Conservation (phyloP, 2,113 vertebrate genomes). For the Arothron firmamentum region DNA sequence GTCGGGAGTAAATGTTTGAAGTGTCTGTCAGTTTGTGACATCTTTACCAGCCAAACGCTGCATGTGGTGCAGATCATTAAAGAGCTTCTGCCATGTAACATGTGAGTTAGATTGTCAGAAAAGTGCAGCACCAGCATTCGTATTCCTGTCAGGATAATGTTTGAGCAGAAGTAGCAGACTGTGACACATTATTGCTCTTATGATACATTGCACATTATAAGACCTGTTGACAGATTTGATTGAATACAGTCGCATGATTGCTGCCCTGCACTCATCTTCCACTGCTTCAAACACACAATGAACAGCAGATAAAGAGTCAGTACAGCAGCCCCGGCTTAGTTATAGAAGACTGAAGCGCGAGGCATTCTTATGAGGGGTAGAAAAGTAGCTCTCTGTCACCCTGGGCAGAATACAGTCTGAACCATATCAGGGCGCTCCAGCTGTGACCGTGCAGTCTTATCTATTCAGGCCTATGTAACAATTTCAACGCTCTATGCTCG, state of each 20-base stretch:
- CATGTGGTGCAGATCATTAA: background rate
- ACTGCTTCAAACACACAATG: slow-evolving; percentile 21
- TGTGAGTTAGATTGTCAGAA: slow-evolving; percentile 1
- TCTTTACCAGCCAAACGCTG: background rate
- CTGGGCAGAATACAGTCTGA: slow-evolving; percentile 56
- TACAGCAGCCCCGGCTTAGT: slow-evolving; percentile 49
- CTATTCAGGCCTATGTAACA: slow-evolving; percentile 56
- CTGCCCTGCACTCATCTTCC: slow-evolving; percentile 12
- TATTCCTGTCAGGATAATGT: slow-evolving; percentile 4
- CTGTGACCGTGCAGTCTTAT: slow-evolving; percentile 62
- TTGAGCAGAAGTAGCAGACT: slow-evolving; percentile 19
- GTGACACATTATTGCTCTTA: slow-evolving; percentile 5
- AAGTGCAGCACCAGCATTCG: slow-evolving; percentile 17
- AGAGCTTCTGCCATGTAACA: background rate
- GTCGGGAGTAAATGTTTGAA: background rate
- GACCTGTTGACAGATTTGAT: slow-evolving; percentile 25
- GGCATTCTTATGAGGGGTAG: slow-evolving; percentile 52
- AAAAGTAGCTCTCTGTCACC: slow-evolving; percentile 57
- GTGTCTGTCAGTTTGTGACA: background rate
- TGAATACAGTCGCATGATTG: background rate
- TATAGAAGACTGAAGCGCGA: slow-evolving; percentile 32
- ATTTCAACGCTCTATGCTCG: slow-evolving; percentile 41
- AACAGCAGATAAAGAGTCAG: slow-evolving; percentile 38
- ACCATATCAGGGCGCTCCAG: slow-evolving; percentile 68
- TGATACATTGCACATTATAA: slow-evolving; percentile 2